A percentile compares a stretch with the other conserved stretches of the same genome.
Conservation (phyloP, 1,140 invertebrate genomes). For the Ceratina japonica region DNA sequence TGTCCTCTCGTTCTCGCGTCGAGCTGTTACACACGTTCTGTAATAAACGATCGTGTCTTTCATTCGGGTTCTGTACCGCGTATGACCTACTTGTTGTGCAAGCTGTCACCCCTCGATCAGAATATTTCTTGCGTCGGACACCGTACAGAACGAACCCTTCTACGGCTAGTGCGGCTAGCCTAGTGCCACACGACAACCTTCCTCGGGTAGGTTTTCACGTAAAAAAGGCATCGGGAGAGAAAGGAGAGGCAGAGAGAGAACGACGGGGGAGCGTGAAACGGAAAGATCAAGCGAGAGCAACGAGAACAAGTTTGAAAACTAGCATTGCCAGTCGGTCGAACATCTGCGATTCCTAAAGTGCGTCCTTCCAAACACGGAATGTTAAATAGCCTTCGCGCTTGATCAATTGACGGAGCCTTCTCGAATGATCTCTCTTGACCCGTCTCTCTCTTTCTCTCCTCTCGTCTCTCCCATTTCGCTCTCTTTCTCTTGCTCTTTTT, state of each 20-base stretch:
- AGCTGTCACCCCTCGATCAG: slow-evolving; percentile 62
- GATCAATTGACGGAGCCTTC: slow-evolving; percentile 63
- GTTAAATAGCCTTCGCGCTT: slow-evolving; percentile 60
- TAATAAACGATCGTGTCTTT: neutral
- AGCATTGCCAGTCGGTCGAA: slow-evolving; percentile 59
- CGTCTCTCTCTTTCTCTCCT: slow-evolving; percentile 38
- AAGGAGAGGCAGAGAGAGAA: slow-evolving; percentile 12
- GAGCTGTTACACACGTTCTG: slow-evolving; percentile 2
- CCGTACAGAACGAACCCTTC: slow-evolving; percentile 17
- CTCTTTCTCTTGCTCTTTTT: slow-evolving; percentile 13
- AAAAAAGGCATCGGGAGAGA: neutral
- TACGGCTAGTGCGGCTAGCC: neutral
- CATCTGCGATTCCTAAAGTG: slow-evolving; percentile 62
- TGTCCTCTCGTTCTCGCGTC: slow-evolving; percentile 2
- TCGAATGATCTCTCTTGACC: slow-evolving; percentile 52
- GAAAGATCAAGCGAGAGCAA: slow-evolving; percentile 42
- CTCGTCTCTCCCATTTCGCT: neutral
- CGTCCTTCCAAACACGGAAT: slow-evolving; percentile 56
- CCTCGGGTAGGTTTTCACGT: neutral
- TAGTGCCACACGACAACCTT: slow-evolving; percentile 14
- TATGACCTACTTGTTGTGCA: slow-evolving; percentile 64
- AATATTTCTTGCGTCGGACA: slow-evolving; percentile 30
- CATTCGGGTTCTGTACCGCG: slow-evolving; percentile 2
- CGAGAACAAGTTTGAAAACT: slow-evolving; percentile 67
- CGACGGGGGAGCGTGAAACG: slow-evolving; percentile 42